phyloP scores from a whole-genome alignment of 1,140 invertebrate species.

The Drosophila serrata region DNA sequence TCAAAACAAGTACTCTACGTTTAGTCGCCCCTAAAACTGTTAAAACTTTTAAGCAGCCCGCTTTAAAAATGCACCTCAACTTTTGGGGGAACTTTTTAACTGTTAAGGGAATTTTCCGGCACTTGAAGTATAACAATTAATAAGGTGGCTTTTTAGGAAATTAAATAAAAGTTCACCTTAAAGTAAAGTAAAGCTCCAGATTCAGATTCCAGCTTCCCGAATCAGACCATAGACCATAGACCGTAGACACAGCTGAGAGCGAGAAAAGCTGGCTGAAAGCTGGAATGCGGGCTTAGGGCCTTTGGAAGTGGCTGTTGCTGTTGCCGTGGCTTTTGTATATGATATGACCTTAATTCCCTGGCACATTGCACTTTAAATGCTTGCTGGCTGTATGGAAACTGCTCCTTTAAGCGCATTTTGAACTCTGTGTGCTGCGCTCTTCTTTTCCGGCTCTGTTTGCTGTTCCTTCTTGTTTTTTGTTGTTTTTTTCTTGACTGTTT shows the following conservation, averaged over 20 bases:
- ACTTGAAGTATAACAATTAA: not conserved
- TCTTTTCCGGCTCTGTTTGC: conserved; percentile 6
- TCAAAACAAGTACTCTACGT: conserved; percentile 9
- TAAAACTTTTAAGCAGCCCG: conserved; percentile 4
- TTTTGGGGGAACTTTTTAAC: not conserved
- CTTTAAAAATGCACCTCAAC: conserved; percentile 4
- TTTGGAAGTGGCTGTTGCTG: not conserved
- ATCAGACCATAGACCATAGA: conserved; percentile 16
- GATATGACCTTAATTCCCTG: conserved; percentile 80
- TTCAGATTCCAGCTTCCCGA: not conserved
- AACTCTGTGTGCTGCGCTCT: conserved; percentile 53
- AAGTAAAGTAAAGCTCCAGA: not conserved
- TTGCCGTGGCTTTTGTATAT: conserved; percentile 50
- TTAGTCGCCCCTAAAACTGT: conserved; percentile 14
- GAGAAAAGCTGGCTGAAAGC: conserved; percentile 30
- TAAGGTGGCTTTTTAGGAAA: not conserved
- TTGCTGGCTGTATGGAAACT: conserved; percentile 31
- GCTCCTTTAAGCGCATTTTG: conserved; percentile 68
- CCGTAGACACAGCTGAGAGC: conserved; percentile 26
- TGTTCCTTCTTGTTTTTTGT: not conserved
- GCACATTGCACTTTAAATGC: conserved; percentile 76
- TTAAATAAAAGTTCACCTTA: not conserved
- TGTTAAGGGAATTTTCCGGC: not conserved
- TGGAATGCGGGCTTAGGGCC: conserved; percentile 30
- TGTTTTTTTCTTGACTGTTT: conserved; percentile 17